Conservation (phyloP, 2,888 invertebrate species). For the Zelleria hepariella region DNA sequence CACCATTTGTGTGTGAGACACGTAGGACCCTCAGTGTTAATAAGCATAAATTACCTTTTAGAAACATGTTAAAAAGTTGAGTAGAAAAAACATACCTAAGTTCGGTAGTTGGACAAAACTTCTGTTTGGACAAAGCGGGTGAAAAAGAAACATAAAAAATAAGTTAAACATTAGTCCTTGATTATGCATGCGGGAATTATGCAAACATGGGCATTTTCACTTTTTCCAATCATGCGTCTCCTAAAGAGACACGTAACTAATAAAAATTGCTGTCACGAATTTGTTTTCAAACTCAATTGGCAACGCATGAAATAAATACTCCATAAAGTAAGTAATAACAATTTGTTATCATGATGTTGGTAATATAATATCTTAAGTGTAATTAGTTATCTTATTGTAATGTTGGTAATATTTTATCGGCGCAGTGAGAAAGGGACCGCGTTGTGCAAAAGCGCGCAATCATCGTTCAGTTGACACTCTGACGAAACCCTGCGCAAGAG, state of each 20-base stretch:
- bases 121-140: background rate
- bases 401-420: background rate
- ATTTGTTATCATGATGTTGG: background rate
- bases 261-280: background rate
- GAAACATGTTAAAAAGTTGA: background rate
- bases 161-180: background rate
- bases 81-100: background rate
- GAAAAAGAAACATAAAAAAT: no score
- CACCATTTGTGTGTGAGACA: constrained; percentile 29
- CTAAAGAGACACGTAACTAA: background rate
- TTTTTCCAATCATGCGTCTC: background rate
- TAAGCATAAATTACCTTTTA: constrained; percentile 6
- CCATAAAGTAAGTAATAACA: background rate
- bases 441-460: constrained; percentile 28
- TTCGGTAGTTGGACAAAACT: background rate
- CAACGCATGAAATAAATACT: background rate
- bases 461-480: constrained; percentile 22
- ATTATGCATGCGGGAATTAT: background rate
- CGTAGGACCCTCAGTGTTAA: background rate
- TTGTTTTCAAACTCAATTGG: background rate
- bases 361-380: background rate
- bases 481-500: constrained; percentile 26
- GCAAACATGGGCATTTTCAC: background rate
- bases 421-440: constrained; percentile 1
- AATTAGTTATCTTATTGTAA: background rate